Evolutionary conservation across 2,888 invertebrate species (phyloP).

Genomic region (Odontothrips loti): DNA sequence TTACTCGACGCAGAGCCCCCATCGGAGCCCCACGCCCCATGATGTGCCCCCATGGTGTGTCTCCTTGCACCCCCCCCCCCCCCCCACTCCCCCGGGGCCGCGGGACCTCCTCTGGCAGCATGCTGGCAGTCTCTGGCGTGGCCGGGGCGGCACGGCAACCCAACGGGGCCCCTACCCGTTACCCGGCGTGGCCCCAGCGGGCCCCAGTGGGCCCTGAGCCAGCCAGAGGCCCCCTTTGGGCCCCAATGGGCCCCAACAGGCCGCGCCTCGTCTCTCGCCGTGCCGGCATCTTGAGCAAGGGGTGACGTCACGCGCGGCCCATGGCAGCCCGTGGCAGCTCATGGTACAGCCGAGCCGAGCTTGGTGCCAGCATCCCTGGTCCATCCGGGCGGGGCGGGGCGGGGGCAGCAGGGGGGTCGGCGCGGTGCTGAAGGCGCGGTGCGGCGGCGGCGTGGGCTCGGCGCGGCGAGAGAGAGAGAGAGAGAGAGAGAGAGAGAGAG

Average conservation of each 20-base stretch:
- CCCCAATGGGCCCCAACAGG: background rate
- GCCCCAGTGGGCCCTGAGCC: background rate
- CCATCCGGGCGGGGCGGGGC: background rate
- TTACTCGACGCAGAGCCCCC: background rate
- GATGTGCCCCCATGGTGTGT: background rate
- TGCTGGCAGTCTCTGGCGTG: background rate
- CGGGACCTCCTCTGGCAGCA: background rate
- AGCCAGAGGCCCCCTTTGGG: background rate
- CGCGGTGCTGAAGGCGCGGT: no score
- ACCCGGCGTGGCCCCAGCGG: background rate
- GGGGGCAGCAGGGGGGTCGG: background rate
- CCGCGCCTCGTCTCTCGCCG: background rate
- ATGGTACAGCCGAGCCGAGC: background rate
- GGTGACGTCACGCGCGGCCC: conserved; percentile 9
- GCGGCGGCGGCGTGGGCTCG: background rate
- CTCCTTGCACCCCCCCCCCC: background rate
- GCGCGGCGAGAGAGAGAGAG: no score
- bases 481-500: no score
- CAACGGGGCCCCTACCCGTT: background rate
- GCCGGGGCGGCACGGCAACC: background rate
- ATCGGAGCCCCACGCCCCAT: background rate
- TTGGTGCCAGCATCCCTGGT: background rate
- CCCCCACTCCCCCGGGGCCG: background rate
- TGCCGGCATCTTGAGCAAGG: conserved; percentile 8
- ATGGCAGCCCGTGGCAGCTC: background rate